Conservation (phyloP, 2,113 vertebrate species). For the Odontesthes bonariensis region DNA sequence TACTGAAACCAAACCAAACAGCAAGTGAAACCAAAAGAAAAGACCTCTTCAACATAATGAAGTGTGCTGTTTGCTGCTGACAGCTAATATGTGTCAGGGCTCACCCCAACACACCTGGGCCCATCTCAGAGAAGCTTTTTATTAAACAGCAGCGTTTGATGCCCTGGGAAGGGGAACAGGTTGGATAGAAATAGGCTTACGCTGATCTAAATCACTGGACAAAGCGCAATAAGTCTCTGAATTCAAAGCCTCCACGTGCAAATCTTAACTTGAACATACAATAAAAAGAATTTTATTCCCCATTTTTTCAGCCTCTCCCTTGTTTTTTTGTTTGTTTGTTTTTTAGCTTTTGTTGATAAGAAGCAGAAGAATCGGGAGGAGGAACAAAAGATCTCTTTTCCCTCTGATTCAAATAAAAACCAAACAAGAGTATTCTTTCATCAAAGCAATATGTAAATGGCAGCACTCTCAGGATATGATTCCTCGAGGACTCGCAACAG, state of each 20-base stretch:
- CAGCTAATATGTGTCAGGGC: no score
- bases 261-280: not conserved
- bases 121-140: no score
- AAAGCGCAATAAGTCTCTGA: no score
- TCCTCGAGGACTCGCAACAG: constrained; percentile 66
- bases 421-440: constrained; percentile 65
- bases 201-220: no score
- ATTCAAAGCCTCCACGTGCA: not conserved
- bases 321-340: not conserved
- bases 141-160: no score
- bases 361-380: constrained; percentile 6
- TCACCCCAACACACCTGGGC: no score
- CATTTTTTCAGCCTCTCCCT: not conserved
- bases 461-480: constrained; percentile 54
- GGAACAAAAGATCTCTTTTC: constrained; percentile 26
- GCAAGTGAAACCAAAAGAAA: no score
- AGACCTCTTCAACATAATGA: no score
- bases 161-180: no score
- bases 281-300: not conserved
- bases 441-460: constrained; percentile 79
- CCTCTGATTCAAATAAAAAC: constrained; percentile 64
- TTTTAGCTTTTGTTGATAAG: not conserved
- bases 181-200: no score
- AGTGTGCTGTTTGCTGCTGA: no score
- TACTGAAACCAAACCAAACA: no score